Conservation (phyloP, 2,888 invertebrate species). For the Melinaea marsaeus region DNA sequence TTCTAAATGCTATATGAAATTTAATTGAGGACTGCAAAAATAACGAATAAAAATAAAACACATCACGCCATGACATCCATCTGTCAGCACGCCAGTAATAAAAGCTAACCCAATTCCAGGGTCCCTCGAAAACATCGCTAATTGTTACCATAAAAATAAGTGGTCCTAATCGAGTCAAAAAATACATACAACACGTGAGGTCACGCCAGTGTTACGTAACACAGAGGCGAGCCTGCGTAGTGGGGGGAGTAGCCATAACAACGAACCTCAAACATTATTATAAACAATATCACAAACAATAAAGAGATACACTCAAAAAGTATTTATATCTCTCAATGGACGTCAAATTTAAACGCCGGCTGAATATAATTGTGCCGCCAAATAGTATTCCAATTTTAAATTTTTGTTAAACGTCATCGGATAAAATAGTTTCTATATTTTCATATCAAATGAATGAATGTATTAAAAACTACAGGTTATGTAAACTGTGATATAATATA, state of each 20-base stretch:
- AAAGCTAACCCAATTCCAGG: constrained; percentile 34
- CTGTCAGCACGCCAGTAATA: constrained; percentile 17
- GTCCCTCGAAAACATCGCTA: constrained; percentile 27
- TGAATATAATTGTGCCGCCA: constrained; percentile 1
- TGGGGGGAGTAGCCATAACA: constrained; percentile 43
- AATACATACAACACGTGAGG: constrained; percentile 37
- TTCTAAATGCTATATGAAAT: neutral
- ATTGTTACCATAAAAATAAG: constrained; percentile 40
- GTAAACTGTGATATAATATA: constrained; percentile 7
- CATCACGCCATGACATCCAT: constrained; percentile 16
- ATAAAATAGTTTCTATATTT: neutral
- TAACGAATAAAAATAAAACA: constrained; percentile 18
- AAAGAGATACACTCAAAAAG: neutral
- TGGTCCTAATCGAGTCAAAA: constrained; percentile 32
- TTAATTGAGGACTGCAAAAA: neutral
- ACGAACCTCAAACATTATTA: constrained; percentile 39
- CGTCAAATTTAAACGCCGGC: neutral
- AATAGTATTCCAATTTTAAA: constrained; percentile 15
- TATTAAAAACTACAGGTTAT: neutral
- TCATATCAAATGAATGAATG: neutral
- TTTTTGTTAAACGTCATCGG: neutral
- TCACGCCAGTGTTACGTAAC: constrained; percentile 48
- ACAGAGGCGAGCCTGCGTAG: constrained; percentile 35
- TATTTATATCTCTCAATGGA: neutral
- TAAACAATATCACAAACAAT: constrained; percentile 33